Percentiles rank a stretch among this genome's conserved stretches.
Conservation (phyloP, 2,113 vertebrate genomes). For the Otolemur garnettii region DNA sequence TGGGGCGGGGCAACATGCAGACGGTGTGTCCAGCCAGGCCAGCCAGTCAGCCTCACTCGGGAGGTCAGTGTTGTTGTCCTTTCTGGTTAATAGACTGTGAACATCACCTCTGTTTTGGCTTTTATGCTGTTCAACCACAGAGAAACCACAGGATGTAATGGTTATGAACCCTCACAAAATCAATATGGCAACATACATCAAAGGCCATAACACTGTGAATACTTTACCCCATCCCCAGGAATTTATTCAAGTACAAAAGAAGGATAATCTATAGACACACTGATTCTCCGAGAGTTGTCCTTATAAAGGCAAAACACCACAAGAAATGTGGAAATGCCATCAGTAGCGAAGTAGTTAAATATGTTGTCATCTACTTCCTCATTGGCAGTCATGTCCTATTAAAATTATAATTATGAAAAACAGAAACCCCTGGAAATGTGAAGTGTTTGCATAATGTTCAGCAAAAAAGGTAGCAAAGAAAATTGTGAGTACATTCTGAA, state of each 20-base stretch:
- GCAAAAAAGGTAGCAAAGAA: background rate
- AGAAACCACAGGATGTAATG: background rate
- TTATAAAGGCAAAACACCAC: background rate
- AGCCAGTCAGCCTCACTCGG: background rate
- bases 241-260: slow-evolving; percentile 43
- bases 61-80: background rate
- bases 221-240: slow-evolving; percentile 11
- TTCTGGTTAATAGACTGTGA: background rate
- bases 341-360: background rate
- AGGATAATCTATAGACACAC: background rate
- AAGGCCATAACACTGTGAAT: slow-evolving; percentile 6
- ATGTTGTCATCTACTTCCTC: background rate
- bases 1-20: background rate
- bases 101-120: background rate
- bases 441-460: background rate
- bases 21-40: background rate
- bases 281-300: background rate
- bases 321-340: background rate
- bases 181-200: background rate
- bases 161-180: slow-evolving; percentile 40
- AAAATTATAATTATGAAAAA: slow-evolving; percentile 13
- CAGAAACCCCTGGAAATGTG: background rate
- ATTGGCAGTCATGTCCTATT: background rate
- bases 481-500: slow-evolving; percentile 12
- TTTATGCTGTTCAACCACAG: background rate